phyloP scores from a whole-genome alignment of 2,113 vertebrate genomes.

The Equus quagga region DNA sequence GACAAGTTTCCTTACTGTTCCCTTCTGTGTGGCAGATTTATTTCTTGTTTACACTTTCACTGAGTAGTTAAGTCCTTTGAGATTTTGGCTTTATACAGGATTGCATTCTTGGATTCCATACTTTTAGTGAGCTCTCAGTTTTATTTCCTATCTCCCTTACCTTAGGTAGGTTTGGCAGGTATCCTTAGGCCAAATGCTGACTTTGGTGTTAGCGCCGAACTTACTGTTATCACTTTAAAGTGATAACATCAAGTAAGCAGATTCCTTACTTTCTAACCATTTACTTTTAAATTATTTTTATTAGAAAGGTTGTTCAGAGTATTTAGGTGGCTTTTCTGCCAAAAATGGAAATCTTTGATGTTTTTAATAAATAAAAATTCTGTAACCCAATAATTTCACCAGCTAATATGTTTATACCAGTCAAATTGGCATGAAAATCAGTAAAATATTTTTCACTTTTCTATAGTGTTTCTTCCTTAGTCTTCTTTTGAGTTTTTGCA shows the following conservation, averaged over 20 bases:
- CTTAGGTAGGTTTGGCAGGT: not conserved
- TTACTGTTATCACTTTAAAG: not conserved
- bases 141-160: not conserved
- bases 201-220: not conserved
- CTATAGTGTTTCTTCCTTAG: not conserved
- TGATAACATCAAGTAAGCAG: not conserved
- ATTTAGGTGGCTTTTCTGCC: not conserved
- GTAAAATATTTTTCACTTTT: not conserved
- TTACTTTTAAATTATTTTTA: slow-evolving; percentile 33
- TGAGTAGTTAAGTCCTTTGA: not conserved
- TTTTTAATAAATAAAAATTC: slow-evolving; percentile 29
- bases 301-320: not conserved
- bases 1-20: not conserved
- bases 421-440: slow-evolving; percentile 9
- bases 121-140: not conserved
- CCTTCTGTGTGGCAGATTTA: not conserved
- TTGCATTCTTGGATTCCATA: not conserved
- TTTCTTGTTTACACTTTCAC: slow-evolving; percentile 20
- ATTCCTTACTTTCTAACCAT: not conserved
- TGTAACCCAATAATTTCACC: not conserved
- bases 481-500: slow-evolving; percentile 27
- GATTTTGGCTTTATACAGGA: not conserved
- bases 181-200: not conserved
- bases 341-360: not conserved
- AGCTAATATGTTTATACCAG: not conserved